Conservation (phyloP, 2,797 vertebrate genomes). For the Pseudotriccus pelzelni region DNA sequence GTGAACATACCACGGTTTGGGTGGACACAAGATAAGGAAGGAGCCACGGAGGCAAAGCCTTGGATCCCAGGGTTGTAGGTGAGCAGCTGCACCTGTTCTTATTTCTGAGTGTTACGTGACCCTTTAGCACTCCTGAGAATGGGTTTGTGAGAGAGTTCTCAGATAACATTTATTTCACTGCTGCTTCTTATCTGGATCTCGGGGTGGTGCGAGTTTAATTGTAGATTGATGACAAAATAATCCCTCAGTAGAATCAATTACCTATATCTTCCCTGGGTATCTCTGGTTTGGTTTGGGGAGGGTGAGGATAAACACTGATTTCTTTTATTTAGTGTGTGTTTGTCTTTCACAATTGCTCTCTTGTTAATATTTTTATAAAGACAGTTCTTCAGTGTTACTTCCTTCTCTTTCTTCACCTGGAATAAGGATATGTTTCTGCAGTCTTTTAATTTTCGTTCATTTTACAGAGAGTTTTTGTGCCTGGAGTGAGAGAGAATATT, state of each 20-base stretch:
- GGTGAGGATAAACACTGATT: neutral
- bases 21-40: neutral
- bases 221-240: slow-evolving; percentile 35
- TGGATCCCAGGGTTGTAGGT: neutral
- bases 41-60: neutral
- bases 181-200: neutral
- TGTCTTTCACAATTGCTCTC: neutral
- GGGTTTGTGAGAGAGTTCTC: neutral
- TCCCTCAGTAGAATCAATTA: neutral
- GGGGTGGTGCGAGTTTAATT: neutral
- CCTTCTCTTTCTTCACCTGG: neutral
- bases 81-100: neutral
- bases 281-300: neutral
- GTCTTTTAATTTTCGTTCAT: neutral
- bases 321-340: neutral
- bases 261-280: neutral
- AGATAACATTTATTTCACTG: neutral
- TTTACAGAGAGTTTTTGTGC: neutral
- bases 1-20: neutral
- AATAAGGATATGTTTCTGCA: neutral
- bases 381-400: neutral
- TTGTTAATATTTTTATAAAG: neutral
- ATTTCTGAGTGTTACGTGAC: neutral
- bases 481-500: neutral
- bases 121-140: neutral